A percentile compares a stretch with the other conserved stretches of the same genome.
Evolutionary conservation across 1,140 invertebrate species (phyloP).

Genomic region (Aphelinus certus): DNA sequence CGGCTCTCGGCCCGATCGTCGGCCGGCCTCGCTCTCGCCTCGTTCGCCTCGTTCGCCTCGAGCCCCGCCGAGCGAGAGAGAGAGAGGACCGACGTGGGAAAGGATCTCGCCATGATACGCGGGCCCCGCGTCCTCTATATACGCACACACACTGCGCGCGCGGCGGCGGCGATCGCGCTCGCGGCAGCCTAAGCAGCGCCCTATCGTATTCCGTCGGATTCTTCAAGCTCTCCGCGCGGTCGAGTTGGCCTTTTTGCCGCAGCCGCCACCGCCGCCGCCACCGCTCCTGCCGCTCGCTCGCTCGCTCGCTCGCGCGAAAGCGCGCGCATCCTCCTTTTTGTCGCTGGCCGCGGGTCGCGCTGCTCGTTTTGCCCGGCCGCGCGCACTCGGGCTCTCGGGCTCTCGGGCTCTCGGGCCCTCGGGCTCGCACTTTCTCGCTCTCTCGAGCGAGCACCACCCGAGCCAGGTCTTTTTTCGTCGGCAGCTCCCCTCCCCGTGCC

Average conservation of each 20-base stretch:
- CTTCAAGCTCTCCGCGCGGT: neutral
- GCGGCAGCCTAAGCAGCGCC: slow-evolving; percentile 19
- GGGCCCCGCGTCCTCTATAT: neutral
- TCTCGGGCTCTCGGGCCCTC: no score
- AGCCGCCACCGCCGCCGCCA: no score
- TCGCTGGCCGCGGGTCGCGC: neutral
- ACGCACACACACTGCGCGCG: neutral
- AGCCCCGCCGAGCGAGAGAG: slow-evolving; percentile 16
- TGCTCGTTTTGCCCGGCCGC: slow-evolving; percentile 2
- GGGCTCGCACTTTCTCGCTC: no score
- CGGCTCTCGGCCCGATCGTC: no score
- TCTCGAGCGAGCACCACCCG: no score
- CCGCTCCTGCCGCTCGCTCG: no score
- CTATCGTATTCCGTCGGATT: slow-evolving; percentile 35
- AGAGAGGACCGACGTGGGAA: slow-evolving; percentile 63
- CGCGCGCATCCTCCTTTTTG: slow-evolving; percentile 38
- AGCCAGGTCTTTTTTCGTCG: no score
- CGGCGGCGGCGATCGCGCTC: neutral
- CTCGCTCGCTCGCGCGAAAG: no score
- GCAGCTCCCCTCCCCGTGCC: no score
- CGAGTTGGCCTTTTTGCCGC: no score
- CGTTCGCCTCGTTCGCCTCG: neutral
- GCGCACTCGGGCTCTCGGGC: neutral
- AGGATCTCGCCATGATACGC: slow-evolving; percentile 51
- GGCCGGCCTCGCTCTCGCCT: no score